phyloP scores from a whole-genome alignment of 2,797 vertebrate genomes.

The Protonibea diacanthus region DNA sequence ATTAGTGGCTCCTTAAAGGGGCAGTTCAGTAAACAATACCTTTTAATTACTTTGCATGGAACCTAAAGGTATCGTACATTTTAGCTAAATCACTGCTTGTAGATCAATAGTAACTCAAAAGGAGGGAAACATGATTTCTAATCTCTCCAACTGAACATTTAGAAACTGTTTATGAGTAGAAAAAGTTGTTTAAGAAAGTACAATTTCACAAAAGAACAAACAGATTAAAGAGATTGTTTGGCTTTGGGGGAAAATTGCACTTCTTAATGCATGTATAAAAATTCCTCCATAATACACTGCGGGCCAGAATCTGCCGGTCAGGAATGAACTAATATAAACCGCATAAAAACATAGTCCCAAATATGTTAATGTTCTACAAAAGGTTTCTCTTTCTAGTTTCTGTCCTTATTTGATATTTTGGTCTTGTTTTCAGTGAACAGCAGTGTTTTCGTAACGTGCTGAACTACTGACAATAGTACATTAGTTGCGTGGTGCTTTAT shows the following conservation, averaged over 20 bases:
- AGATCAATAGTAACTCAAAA: background rate
- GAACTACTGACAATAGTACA: background rate
- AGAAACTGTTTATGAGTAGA: background rate
- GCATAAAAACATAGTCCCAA: background rate
- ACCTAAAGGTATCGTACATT: background rate
- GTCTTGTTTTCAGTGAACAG: background rate
- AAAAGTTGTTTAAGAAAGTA: background rate
- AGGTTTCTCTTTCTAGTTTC: background rate
- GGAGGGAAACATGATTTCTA: background rate
- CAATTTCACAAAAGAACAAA: background rate
- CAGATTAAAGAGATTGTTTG: too few species aligned
- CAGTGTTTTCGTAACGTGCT: background rate
- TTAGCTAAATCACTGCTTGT: background rate
- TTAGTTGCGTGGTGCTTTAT: background rate
- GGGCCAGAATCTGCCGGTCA: background rate
- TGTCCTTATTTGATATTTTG: background rate
- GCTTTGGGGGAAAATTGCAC: too few species aligned
- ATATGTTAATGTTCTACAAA: background rate
- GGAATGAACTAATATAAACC: background rate
- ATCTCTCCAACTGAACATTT: background rate
- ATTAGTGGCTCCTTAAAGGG: conserved; percentile 5
- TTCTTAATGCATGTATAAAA: too few species aligned
- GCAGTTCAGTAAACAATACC: background rate
- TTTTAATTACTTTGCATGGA: background rate
- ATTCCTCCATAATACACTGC: background rate